Evolutionary conservation across 2,888 invertebrate species (phyloP).

Genomic region (Lycocerus yunnanus): DNA sequence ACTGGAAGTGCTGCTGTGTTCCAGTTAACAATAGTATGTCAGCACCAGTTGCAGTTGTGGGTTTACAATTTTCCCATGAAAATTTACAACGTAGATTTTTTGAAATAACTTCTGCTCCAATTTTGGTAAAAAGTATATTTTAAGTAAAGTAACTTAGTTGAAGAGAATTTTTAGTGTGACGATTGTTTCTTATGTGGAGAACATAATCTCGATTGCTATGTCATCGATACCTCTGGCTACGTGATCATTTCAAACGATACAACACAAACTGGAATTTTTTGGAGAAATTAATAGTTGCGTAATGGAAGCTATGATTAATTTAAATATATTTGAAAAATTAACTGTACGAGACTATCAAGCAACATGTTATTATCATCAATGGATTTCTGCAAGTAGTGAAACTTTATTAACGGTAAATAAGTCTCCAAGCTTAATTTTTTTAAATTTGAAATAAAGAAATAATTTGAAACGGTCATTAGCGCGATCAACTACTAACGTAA

Average conservation of each 20-base stretch:
- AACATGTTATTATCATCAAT: conserved; percentile 63
- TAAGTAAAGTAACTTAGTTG: not conserved
- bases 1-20: conserved; percentile 84
- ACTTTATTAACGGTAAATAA: conserved; percentile 48
- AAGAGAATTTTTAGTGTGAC: conserved; percentile 26
- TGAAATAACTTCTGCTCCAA: conserved; percentile 63
- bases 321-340: conserved; percentile 73
- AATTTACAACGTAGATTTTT: conserved; percentile 72
- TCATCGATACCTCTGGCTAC: conserved; percentile 93
- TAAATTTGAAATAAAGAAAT: too few species aligned
- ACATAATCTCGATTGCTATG: conserved; percentile 75
- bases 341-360: conserved; percentile 87
- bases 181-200: conserved; percentile 53
- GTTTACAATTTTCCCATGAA: conserved; percentile 79
- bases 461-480: too few species aligned
- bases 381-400: conserved; percentile 49
- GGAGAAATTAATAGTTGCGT: conserved; percentile 80
- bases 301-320: conserved; percentile 74
- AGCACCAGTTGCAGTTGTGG: conserved; percentile 88
- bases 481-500: too few species aligned
- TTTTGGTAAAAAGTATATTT: not conserved
- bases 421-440: conserved; percentile 24
- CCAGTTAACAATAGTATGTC: conserved; percentile 74
- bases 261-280: conserved; percentile 81
- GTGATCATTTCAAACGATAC: conserved; percentile 72